Conservation (phyloP, 2,113 vertebrate genomes). For the Pithys albifrons region DNA sequence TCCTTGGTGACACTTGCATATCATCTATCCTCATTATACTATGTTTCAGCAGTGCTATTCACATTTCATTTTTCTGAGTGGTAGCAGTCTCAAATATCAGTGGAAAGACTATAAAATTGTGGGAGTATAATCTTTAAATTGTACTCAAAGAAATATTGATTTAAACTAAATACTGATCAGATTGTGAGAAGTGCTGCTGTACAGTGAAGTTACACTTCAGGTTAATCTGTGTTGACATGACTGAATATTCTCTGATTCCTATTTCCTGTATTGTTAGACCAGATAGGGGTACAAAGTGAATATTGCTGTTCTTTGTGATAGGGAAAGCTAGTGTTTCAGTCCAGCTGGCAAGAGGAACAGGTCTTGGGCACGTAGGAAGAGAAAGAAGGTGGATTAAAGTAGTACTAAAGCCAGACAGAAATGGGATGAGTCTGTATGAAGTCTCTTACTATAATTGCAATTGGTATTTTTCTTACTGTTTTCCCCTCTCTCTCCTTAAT, state of each 20-base stretch:
- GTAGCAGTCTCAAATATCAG: neutral
- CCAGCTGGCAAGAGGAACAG: neutral
- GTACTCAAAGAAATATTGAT: neutral
- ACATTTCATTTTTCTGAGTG: neutral
- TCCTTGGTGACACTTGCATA: neutral
- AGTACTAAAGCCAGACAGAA: neutral
- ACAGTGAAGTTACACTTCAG: neutral
- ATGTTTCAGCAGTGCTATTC: neutral
- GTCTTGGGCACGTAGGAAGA: neutral
- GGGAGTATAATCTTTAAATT: neutral
- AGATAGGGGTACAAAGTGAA: neutral
- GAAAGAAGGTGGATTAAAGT: neutral
- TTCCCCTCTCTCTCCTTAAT: rapidly evolving
- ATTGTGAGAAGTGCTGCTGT: neutral
- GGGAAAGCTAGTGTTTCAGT: neutral
- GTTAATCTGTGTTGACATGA: neutral
- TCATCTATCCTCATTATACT: neutral
- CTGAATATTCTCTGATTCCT: neutral
- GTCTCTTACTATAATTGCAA: neutral
- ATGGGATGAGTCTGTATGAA: neutral
- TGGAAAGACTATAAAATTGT: neutral
- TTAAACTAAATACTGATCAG: neutral
- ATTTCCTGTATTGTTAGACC: neutral
- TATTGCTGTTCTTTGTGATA: neutral
- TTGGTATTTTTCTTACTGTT: neutral